A percentile compares a stretch with the other conserved stretches of the same genome.
phyloP scores from a whole-genome alignment of 2,113 vertebrate genomes.

The Choloepus hoffmanni region DNA sequence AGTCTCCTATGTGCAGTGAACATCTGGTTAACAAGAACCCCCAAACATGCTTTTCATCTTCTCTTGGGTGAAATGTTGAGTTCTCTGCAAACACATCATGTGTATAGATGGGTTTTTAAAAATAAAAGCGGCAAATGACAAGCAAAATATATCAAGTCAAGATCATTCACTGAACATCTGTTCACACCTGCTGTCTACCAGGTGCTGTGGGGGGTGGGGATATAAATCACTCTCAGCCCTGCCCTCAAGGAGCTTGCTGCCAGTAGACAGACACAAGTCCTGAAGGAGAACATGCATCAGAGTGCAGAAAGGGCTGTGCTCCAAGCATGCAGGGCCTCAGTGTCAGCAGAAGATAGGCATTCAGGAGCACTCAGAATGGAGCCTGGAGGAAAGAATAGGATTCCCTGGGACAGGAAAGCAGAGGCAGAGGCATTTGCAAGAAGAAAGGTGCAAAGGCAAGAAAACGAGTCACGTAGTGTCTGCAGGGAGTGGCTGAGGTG shows the following conservation, averaged over 20 bases:
- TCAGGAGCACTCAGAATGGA: neutral
- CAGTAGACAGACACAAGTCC: neutral
- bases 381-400: neutral
- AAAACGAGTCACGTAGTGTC: neutral
- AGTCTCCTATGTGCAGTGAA: neutral
- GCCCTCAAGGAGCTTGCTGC: neutral
- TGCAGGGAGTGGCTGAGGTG: neutral
- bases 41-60: neutral
- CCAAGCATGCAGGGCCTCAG: neutral
- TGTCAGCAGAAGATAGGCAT: neutral
- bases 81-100: neutral
- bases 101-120: neutral
- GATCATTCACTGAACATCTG: neutral
- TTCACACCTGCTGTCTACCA: neutral
- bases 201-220: neutral
- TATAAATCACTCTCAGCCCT: neutral
- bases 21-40: neutral
- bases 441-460: neutral
- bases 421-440: neutral
- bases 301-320: neutral
- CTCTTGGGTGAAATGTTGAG: neutral
- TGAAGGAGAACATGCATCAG: fast-evolving
- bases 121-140: constrained; percentile 22
- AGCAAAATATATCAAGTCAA: neutral
- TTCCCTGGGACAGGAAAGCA: neutral